A percentile compares a stretch with the other conserved stretches of the same genome.
phyloP scores from a whole-genome alignment of 1,140 invertebrate species.

The Aradophagus sp. region DNA sequence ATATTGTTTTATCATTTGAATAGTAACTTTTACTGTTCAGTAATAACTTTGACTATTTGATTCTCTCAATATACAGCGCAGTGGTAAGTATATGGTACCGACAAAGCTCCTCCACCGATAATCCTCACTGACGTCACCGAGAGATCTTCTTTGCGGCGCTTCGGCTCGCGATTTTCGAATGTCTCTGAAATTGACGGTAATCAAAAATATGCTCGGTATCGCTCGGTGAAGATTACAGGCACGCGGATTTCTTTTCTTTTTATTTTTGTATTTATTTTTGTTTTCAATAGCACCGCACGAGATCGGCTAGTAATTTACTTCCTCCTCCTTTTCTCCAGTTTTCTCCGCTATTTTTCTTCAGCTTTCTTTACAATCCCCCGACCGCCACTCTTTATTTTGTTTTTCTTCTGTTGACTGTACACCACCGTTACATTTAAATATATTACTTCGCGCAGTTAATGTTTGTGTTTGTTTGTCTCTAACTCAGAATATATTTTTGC shows the following conservation, averaged over 20 bases:
- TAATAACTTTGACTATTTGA: too few relatives aligned
- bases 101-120: slow-evolving; percentile 43
- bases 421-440: slow-evolving; percentile 44
- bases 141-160: slow-evolving; percentile 18
- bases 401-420: slow-evolving; percentile 17
- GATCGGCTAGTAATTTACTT: slow-evolving; percentile 15
- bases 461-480: slow-evolving; percentile 14
- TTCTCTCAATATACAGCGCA: too few relatives aligned
- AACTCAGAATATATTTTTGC: slow-evolving; percentile 51
- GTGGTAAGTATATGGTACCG: slow-evolving; percentile 34
- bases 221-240: slow-evolving; percentile 51
- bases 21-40: too few relatives aligned
- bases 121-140: slow-evolving; percentile 48
- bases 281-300: slow-evolving; percentile 32
- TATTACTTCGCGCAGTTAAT: slow-evolving; percentile 46
- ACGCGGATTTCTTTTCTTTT: slow-evolving; percentile 24
- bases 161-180: slow-evolving; percentile 28
- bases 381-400: too few relatives aligned
- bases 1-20: too few relatives aligned
- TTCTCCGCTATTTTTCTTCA: too few relatives aligned
- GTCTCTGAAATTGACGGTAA: slow-evolving; percentile 36
- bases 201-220: slow-evolving; percentile 51
- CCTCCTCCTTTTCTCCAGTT: too few relatives aligned
- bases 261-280: neutral
- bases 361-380: too few relatives aligned